Conservation (phyloP, 2,797 vertebrate genomes). For the Lindbergichthys nudifrons region DNA sequence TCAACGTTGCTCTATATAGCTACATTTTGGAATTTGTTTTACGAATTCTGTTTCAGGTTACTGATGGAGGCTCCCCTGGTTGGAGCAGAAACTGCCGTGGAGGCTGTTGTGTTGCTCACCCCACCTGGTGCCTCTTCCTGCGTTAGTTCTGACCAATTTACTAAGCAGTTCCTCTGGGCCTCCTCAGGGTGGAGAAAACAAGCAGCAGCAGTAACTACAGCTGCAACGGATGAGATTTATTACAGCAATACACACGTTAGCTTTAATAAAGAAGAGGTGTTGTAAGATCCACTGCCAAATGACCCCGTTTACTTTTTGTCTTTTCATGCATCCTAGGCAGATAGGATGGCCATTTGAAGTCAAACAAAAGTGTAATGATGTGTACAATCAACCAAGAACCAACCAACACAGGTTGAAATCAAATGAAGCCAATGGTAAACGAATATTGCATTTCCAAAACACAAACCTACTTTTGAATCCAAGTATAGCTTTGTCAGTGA, state of each 20-base stretch:
- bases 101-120: conserved; percentile 35
- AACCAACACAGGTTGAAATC: not conserved
- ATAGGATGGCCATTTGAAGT: not conserved
- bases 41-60: conserved; percentile 38
- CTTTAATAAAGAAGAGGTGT: conserved; percentile 4
- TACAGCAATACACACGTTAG: conserved; percentile 11
- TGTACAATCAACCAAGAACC: not conserved
- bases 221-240: conserved; percentile 38
- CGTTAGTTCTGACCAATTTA: conserved; percentile 73
- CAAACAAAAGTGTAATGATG: not conserved
- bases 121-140: conserved; percentile 57
- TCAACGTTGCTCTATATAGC: conserved; percentile 47
- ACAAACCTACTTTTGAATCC: no score
- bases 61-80: conserved; percentile 31
- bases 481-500: no score
- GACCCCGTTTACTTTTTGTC: not conserved
- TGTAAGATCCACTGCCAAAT: conserved; percentile 17
- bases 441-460: no score
- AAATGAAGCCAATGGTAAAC: no score
- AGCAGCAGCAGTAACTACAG: conserved; percentile 31
- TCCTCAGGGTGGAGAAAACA: conserved; percentile 44
- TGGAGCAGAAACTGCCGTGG: conserved; percentile 32
- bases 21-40: conserved; percentile 23
- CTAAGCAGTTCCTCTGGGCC: conserved; percentile 44
- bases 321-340: not conserved